A percentile compares a stretch with the other conserved stretches of the same genome.
Evolutionary conservation across 2,113 vertebrate species (phyloP).

Genomic region (Gasterosteus nipponicus): DNA sequence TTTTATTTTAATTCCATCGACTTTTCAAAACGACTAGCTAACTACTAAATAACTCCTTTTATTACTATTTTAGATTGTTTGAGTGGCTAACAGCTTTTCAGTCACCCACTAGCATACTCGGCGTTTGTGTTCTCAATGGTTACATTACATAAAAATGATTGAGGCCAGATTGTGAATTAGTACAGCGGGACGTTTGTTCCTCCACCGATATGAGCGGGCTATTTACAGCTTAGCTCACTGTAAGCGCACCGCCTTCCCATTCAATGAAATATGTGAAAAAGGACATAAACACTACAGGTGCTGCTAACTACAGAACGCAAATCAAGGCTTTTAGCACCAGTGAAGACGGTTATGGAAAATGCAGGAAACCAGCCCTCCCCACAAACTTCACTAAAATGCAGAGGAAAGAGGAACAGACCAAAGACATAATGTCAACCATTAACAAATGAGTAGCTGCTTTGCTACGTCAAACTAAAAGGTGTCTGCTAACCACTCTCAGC

Average conservation of each 20-base stretch:
- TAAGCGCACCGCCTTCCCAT: conserved; percentile 34
- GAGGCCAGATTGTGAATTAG: conserved; percentile 55
- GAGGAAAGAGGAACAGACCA: conserved; percentile 5
- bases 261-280: conserved; percentile 28
- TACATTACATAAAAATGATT: conserved; percentile 72
- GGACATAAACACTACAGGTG: conserved; percentile 1
- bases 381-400: background rate
- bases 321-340: background rate
- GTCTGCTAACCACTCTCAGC: conserved; percentile 15
- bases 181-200: conserved; percentile 61
- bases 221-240: conserved; percentile 51
- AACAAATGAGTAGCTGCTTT: conserved; percentile 30
- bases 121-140: conserved; percentile 61
- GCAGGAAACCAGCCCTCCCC: background rate
- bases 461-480: conserved; percentile 26
- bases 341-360: background rate
- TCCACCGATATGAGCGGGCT: conserved; percentile 38
- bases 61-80: conserved; percentile 44
- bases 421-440: background rate
- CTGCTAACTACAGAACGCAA: background rate
- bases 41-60: conserved; percentile 21
- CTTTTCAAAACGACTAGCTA: conserved; percentile 18
- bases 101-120: conserved; percentile 42
- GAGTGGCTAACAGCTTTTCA: conserved; percentile 25
- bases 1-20: background rate